These are phyloP conservation scores for Leptopterna dolabrata DNA, from an alignment of 2,888 invertebrate genomes.

Conservation along the genomic window DNA sequence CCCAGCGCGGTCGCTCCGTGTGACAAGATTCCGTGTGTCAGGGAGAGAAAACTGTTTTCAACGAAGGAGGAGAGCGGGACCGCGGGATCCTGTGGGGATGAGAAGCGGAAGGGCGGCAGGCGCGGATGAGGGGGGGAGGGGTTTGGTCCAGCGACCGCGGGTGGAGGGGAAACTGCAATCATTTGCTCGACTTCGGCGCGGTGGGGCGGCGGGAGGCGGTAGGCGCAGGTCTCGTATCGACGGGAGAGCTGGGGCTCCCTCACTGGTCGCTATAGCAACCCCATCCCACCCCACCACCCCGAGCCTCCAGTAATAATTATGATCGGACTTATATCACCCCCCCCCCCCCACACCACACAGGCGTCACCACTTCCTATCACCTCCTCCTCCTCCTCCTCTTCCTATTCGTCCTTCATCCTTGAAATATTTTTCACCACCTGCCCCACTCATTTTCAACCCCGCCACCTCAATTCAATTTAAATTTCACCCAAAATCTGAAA, in stretches of 20 bases:
- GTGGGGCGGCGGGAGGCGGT: neutral
- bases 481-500: too few relatives aligned
- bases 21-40: neutral
- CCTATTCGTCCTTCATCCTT: too few relatives aligned
- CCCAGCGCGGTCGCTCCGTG: neutral
- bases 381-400: too few relatives aligned
- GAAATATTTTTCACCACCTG: too few relatives aligned
- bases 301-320: neutral
- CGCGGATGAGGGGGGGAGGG: neutral
- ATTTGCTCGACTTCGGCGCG: neutral
- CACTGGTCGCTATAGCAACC: neutral
- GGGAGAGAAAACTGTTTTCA: neutral
- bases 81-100: neutral
- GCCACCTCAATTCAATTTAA: too few relatives aligned
- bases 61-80: neutral
- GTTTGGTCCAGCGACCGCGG: neutral
- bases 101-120: neutral
- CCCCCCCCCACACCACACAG: neutral
- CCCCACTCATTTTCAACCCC: too few relatives aligned
- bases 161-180: slow-evolving; percentile 29
- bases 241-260: slow-evolving; percentile 36
- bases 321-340: slow-evolving; percentile 4
- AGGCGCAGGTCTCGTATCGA: slow-evolving; percentile 39
- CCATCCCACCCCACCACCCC: slow-evolving; percentile 4
- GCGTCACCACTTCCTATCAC: neutral